A percentile compares a stretch with the other conserved stretches of the same genome.
phyloP scores from a whole-genome alignment of 2,113 vertebrate genomes.

The Cynocephalus volans region DNA sequence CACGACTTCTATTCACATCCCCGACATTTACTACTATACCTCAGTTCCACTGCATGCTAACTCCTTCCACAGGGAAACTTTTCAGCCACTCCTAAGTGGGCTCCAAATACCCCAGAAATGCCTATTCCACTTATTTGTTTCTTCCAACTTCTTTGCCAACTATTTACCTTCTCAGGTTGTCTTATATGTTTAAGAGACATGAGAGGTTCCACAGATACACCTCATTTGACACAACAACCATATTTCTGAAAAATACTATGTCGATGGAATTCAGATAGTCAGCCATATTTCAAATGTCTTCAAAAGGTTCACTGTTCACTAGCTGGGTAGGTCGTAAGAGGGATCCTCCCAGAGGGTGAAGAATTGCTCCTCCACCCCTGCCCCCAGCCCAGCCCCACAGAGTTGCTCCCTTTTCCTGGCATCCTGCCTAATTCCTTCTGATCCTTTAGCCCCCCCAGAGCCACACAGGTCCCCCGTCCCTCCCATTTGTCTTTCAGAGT shows the following conservation, averaged over 20 bases:
- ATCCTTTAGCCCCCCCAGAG: conserved; percentile 49
- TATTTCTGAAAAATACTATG: neutral
- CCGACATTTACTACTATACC: neutral
- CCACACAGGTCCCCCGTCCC: conserved; percentile 10
- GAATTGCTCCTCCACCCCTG: neutral
- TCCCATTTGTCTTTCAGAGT: conserved; percentile 65
- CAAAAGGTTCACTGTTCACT: neutral
- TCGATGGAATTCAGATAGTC: neutral
- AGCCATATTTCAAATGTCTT: neutral
- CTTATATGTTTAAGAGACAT: conserved; percentile 8
- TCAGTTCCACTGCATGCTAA: neutral
- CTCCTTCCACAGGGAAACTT: neutral
- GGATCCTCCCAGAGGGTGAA: neutral
- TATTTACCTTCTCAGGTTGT: neutral
- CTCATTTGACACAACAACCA: neutral
- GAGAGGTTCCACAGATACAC: neutral
- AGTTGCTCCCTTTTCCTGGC: neutral
- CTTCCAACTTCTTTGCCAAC: conserved; percentile 59
- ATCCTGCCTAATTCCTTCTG: conserved; percentile 71
- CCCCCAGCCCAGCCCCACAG: neutral
- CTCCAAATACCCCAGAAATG: conserved; percentile 14
- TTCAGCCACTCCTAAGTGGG: neutral
- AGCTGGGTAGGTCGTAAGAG: neutral
- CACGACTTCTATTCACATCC: neutral
- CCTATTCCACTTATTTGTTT: neutral